Evolutionary conservation across 1,140 invertebrate genomes (phyloP).

Genomic region (Plodia interpunctella): DNA sequence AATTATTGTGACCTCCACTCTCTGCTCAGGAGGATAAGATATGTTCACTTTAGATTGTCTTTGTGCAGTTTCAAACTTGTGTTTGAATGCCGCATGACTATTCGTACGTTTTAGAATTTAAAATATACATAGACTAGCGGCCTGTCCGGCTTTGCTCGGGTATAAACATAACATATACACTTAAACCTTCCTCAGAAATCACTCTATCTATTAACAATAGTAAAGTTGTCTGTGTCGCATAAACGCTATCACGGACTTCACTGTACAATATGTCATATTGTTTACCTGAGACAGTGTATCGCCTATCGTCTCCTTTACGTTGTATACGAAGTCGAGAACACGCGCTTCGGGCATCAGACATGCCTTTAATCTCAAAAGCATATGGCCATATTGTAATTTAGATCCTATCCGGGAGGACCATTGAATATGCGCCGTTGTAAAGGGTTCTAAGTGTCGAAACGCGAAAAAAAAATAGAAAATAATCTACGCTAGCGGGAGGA

Average conservation of each 20-base stretch:
- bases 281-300: background rate
- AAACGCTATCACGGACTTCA: no score
- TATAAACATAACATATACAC: no score
- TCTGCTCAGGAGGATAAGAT: constrained; percentile 1
- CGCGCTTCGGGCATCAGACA: constrained; percentile 53
- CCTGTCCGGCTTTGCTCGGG: no score
- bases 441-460: constrained; percentile 40
- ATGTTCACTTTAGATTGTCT: background rate
- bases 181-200: no score
- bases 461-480: constrained; percentile 29
- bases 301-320: constrained; percentile 8
- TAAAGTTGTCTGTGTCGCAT: no score
- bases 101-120: no score
- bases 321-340: constrained; percentile 33
- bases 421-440: constrained; percentile 43
- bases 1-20: constrained; percentile 8
- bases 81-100: no score
- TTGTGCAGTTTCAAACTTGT: background rate
- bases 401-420: constrained; percentile 55
- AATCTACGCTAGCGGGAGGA: constrained; percentile 20
- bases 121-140: no score
- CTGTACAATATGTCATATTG: background rate
- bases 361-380: constrained; percentile 66
- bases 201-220: no score
- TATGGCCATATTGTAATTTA: constrained; percentile 63